Evolutionary conservation across 35 echinoderm and acorn worm genomes (phyloP).

Genomic region (Chiridota heheva): DNA sequence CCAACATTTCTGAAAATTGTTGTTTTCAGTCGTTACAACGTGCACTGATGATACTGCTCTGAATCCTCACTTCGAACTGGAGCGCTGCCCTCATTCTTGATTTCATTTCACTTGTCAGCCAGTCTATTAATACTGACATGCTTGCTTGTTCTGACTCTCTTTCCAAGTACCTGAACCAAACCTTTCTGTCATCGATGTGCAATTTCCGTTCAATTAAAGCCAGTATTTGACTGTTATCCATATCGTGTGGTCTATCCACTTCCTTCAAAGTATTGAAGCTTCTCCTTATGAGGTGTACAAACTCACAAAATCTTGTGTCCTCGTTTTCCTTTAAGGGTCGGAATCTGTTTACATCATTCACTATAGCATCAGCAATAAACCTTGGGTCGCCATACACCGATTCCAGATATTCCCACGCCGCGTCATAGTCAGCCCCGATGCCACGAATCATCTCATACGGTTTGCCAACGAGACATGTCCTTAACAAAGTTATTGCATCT

Average conservation of each 20-base stretch:
- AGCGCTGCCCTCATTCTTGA: slow-evolving; percentile 43
- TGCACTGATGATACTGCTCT: not conserved
- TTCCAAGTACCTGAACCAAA: slow-evolving; percentile 41
- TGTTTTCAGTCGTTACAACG: not conserved
- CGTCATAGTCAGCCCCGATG: slow-evolving; percentile 56
- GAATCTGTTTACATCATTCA: slow-evolving; percentile 62
- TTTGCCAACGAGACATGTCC: slow-evolving; percentile 39
- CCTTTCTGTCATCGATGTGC: slow-evolving; percentile 32
- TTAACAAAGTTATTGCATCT: slow-evolving; percentile 37
- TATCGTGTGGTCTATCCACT: slow-evolving; percentile 17
- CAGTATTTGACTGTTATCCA: slow-evolving; percentile 55
- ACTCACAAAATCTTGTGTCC: slow-evolving; percentile 40
- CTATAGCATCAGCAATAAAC: slow-evolving; percentile 52
- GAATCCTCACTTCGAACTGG: slow-evolving; percentile 24
- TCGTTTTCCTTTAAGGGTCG: slow-evolving; percentile 36
- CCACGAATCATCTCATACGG: slow-evolving; percentile 56
- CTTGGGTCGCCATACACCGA: slow-evolving; percentile 62
- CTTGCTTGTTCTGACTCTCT: slow-evolving; percentile 30
- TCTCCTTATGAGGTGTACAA: slow-evolving; percentile 50
- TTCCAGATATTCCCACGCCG: slow-evolving; percentile 67
- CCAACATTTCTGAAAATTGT: slow-evolving; percentile 37
- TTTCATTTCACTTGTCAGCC: slow-evolving; percentile 57
- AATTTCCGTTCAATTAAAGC: slow-evolving; percentile 53
- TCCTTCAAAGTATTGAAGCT: slow-evolving; percentile 74
- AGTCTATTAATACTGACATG: slow-evolving; percentile 19